phyloP scores from a whole-genome alignment of 1,140 invertebrate species.

The Apis cerana region DNA sequence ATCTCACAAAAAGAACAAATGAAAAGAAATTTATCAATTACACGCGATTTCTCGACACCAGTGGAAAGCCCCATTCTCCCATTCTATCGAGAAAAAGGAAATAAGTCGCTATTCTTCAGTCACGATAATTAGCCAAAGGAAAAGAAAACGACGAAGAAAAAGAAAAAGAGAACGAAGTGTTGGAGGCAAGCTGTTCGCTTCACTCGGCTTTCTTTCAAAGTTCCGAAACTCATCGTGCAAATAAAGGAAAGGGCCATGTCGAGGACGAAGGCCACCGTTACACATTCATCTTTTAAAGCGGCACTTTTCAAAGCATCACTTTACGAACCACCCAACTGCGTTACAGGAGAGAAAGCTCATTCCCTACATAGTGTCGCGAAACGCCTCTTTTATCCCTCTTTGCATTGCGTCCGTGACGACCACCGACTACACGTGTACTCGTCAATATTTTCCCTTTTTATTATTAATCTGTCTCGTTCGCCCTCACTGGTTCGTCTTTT shows the following conservation, averaged over 20 bases:
- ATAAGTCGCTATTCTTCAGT: not conserved
- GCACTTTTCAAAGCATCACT: constrained; percentile 39
- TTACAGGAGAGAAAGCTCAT: constrained; percentile 17
- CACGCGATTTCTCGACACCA: not conserved
- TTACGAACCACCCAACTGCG: constrained; percentile 39
- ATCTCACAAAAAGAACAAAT: too few species aligned
- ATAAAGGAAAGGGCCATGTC: constrained; percentile 3
- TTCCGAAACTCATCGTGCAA: constrained; percentile 24
- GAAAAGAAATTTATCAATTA: not conserved
- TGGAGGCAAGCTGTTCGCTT: not conserved
- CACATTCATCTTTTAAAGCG: constrained; percentile 35
- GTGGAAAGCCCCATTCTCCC: too few species aligned
- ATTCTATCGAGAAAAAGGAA: not conserved
- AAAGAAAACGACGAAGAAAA: not conserved
- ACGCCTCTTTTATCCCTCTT: constrained; percentile 12
- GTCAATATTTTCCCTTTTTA: constrained; percentile 41
- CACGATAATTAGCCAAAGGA: constrained; percentile 18
- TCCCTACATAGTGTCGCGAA: not conserved
- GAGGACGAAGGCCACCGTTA: not conserved
- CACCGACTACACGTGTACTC: not conserved
- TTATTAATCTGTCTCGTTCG: constrained; percentile 30
- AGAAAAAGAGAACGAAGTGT: not conserved
- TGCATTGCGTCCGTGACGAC: not conserved
- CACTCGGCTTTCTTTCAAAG: not conserved
- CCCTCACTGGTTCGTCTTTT: constrained; percentile 10